phyloP scores from a whole-genome alignment of 1,140 invertebrate species.

The Aphaenogaster ashmeadi region DNA sequence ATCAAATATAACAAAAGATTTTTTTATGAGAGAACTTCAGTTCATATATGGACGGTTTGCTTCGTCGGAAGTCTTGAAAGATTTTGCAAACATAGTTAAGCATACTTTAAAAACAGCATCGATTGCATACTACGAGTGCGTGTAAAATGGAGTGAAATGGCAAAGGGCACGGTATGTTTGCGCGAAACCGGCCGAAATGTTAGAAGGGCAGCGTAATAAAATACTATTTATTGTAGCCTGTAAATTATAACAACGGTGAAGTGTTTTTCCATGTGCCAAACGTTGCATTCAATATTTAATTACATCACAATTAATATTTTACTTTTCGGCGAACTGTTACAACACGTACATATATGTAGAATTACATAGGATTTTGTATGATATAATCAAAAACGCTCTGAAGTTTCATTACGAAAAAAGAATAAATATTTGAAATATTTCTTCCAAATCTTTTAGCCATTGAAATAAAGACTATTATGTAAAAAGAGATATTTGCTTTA shows the following conservation, averaged over 20 bases:
- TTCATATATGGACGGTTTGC: neutral
- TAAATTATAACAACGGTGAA: neutral
- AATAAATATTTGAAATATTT: slow-evolving; percentile 11
- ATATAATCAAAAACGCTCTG: neutral
- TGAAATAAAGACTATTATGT: neutral
- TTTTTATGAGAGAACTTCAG: neutral
- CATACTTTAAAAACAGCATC: slow-evolving; percentile 4
- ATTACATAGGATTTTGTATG: neutral
- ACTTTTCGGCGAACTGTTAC: neutral
- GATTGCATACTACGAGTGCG: neutral
- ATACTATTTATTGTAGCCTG: slow-evolving; percentile 21
- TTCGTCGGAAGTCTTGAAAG: neutral
- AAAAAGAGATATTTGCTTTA: neutral
- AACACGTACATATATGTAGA: neutral
- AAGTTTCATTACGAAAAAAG: neutral
- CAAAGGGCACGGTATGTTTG: slow-evolving; percentile 32
- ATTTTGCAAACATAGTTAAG: neutral
- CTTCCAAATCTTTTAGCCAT: neutral
- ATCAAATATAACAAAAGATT: neutral
- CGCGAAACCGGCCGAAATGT: slow-evolving; percentile 17
- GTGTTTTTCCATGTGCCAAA: neutral
- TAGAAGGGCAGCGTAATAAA: slow-evolving; percentile 16
- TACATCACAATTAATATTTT: neutral
- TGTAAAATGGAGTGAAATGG: slow-evolving; percentile 1
- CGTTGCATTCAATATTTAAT: slow-evolving; percentile 27